Evolutionary conservation across 1,140 invertebrate genomes (phyloP).

Genomic region (Nilaparvata lugens): DNA sequence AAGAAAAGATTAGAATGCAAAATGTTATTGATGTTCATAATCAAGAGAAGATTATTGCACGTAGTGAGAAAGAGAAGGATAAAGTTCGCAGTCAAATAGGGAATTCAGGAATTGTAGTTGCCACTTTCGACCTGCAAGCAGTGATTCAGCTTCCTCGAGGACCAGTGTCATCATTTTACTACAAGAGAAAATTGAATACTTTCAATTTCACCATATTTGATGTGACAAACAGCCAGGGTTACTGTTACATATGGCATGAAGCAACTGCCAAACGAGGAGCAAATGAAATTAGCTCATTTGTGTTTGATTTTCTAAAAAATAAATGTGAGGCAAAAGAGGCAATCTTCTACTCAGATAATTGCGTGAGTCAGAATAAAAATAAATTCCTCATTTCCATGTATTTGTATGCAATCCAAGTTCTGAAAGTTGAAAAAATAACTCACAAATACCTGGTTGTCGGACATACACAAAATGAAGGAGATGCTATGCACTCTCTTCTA

Average conservation of each 20-base stretch:
- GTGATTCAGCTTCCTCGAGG: background rate
- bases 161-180: conserved; percentile 17
- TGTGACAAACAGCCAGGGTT: background rate
- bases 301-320: conserved; percentile 5
- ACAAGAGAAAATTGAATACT: conserved; percentile 15
- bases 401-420: conserved; percentile 22
- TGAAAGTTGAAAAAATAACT: conserved; percentile 15
- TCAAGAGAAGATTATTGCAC: background rate
- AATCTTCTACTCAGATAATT: conserved; percentile 34
- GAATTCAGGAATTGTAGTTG: background rate
- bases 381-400: conserved; percentile 32
- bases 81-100: background rate
- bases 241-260: conserved; percentile 16
- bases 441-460: conserved; percentile 14
- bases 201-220: conserved; percentile 17
- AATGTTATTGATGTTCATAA: background rate
- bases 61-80: background rate
- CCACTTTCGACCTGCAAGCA: conserved; percentile 15
- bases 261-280: conserved; percentile 2
- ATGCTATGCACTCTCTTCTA: conserved; percentile 21
- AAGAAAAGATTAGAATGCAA: background rate
- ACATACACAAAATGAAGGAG: conserved; percentile 13
- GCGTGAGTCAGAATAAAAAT: conserved; percentile 34
- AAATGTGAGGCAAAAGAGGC: conserved; percentile 17
- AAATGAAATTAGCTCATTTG: conserved; percentile 7